Conservation (phyloP, 2,113 vertebrate species). For the Sinocyclocheilus anophthalmus region DNA sequence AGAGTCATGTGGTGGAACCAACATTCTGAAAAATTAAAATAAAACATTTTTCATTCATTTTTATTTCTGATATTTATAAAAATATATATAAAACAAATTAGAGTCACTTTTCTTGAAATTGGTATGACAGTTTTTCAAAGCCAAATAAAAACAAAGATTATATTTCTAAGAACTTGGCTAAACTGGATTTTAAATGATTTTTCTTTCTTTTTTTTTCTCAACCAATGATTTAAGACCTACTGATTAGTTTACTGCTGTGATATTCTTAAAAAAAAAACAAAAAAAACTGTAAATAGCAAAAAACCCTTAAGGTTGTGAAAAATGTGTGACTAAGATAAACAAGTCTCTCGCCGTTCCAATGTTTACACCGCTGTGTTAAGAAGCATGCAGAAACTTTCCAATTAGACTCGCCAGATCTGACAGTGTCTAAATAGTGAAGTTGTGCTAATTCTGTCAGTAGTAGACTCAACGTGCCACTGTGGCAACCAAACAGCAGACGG, state of each 20-base stretch:
- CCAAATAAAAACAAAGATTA: neutral
- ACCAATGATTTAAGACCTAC: neutral
- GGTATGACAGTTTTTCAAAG: neutral
- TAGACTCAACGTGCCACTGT: neutral
- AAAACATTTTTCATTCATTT: too few species aligned
- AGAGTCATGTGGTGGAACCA: neutral
- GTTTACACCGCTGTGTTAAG: neutral
- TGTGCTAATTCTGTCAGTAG: neutral
- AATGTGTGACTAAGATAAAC: slow-evolving; percentile 17
- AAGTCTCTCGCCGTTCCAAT: neutral
- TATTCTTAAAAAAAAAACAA: neutral
- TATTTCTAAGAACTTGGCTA: neutral
- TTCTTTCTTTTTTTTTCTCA: neutral
- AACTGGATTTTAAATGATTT: neutral
- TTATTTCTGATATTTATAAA: too few species aligned
- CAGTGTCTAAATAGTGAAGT: slow-evolving; percentile 7
- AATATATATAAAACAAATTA: too few species aligned
- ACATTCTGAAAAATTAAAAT: neutral
- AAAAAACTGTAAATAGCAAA: neutral
- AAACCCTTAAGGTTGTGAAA: neutral
- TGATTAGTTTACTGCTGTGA: slow-evolving; percentile 22
- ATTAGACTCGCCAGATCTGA: neutral
- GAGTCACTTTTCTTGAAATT: neutral
- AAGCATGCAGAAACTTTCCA: neutral
- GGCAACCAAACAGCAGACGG: slow-evolving; percentile 37